phyloP scores from a whole-genome alignment of 2,797 vertebrate genomes.

The Philypnodon macrostomus region DNA sequence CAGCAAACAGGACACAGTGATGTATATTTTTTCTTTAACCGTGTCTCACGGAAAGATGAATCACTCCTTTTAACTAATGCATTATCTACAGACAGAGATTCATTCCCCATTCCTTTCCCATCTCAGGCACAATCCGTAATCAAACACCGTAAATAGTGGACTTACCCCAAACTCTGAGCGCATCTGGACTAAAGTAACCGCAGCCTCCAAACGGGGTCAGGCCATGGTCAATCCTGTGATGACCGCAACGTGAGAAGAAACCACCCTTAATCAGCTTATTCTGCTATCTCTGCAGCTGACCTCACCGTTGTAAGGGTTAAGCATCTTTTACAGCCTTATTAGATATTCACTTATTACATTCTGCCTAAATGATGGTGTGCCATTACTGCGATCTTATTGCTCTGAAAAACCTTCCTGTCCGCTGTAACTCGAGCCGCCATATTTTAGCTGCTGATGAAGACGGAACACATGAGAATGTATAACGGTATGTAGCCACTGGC shows the following conservation, averaged over 20 bases:
- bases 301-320: constrained; percentile 59
- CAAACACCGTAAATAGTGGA: constrained; percentile 44
- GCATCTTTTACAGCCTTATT: constrained; percentile 69
- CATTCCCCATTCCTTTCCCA: constrained; percentile 43
- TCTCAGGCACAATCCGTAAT: constrained; percentile 46
- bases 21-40: constrained; percentile 9
- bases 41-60: constrained; percentile 33
- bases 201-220: constrained; percentile 49
- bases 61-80: constrained; percentile 49
- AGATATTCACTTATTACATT: constrained; percentile 75
- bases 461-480: constrained; percentile 19
- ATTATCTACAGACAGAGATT: constrained; percentile 45
- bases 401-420: constrained; percentile 39
- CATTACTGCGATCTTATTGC: constrained; percentile 63
- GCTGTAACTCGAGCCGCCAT: constrained; percentile 56
- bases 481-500: no score
- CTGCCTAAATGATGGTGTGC: constrained; percentile 66
- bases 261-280: constrained; percentile 59
- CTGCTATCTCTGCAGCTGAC: constrained; percentile 50
- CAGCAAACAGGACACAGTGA: no score
- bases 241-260: constrained; percentile 64
- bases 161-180: constrained; percentile 46
- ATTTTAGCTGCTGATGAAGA: constrained; percentile 62
- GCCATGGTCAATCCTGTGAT: constrained; percentile 60
- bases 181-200: constrained; percentile 30